Percentiles rank a stretch among this genome's conserved stretches.
phyloP scores from a whole-genome alignment of 2,888 invertebrate genomes.

The Cenopis cana region DNA sequence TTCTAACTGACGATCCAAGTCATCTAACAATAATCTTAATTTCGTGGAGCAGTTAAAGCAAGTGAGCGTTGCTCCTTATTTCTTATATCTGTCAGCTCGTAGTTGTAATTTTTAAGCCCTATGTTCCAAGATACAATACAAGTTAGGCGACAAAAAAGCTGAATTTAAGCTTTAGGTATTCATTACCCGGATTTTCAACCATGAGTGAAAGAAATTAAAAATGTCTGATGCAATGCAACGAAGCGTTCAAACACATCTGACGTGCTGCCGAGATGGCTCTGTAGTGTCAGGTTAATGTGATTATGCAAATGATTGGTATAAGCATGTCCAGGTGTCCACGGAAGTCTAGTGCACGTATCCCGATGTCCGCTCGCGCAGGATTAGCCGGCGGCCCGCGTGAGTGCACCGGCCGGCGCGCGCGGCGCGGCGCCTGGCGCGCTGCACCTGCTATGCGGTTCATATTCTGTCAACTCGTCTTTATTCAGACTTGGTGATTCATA shows the following conservation, averaged over 20 bases:
- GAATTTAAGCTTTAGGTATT: not conserved
- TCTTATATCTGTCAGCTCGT: not conserved
- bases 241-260: too few species aligned
- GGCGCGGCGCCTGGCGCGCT: not conserved
- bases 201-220: not conserved
- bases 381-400: slow-evolving; percentile 1
- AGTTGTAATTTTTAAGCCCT: not conserved
- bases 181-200: not conserved
- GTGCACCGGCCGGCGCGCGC: not conserved
- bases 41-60: not conserved
- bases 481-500: not conserved
- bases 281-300: not conserved
- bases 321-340: not conserved
- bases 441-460: not conserved
- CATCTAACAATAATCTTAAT: not conserved
- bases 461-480: not conserved
- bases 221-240: too few species aligned
- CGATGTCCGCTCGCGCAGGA: not conserved
- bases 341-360: not conserved
- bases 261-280: too few species aligned
- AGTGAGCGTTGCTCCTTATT: not conserved
- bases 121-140: not conserved
- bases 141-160: not conserved
- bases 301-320: not conserved
- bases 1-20: not conserved